Base-by-base conservation (phyloP, 2,113 vertebrate species). In the Festucalex cinctus region DNA sequence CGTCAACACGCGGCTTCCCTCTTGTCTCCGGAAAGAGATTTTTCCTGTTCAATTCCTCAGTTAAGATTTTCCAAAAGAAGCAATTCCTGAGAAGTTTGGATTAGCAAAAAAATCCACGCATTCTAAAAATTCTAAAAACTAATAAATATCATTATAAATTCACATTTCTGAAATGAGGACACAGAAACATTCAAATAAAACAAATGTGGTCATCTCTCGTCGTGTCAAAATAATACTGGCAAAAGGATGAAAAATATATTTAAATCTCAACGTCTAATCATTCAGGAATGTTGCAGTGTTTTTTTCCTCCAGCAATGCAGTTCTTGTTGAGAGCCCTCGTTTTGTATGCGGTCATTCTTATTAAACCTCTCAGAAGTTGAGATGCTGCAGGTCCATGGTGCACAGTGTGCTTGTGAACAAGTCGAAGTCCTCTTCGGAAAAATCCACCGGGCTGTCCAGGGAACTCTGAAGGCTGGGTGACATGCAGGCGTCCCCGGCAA, bases 391-490 rank as follows among this genome's bases (percentile, higher is more conserved):
- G 85, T 98, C 95, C 83, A 96, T 94, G 20, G 93, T 88, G 84
- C 95, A 96, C 79, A 98, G 91, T 49, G 95, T 95, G 91, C 95
- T 96, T 0, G 92, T 93, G 82, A 98, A 97, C 64, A 97, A 85
- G 76, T 98, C 96, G 84, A 98, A 91, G 78, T 98, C 95, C 84
- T 97, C 96, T 74, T 96, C 95, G 28, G 93, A 95, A 85, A 98
- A 95, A 67, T 92, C 92, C 70, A 94, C 85, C 1, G 95, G 95
- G 61, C 95, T 98, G 67, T 92, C 89, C 70, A 94, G 85, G 0
- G 94, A 93, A 70, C 91, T 91, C 65, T 89, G 94, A 51, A 92
- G 76, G 57, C 82, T 77, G 7, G 93, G 93, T 0, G 93, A 95
- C 53, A 95, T 88, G 75, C 94, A 92, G 49, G 94, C 83, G 73